These are phyloP conservation scores for Zygogramma bicolorata DNA, from an alignment of 2,888 invertebrate species.

Conservation along the genomic window DNA sequence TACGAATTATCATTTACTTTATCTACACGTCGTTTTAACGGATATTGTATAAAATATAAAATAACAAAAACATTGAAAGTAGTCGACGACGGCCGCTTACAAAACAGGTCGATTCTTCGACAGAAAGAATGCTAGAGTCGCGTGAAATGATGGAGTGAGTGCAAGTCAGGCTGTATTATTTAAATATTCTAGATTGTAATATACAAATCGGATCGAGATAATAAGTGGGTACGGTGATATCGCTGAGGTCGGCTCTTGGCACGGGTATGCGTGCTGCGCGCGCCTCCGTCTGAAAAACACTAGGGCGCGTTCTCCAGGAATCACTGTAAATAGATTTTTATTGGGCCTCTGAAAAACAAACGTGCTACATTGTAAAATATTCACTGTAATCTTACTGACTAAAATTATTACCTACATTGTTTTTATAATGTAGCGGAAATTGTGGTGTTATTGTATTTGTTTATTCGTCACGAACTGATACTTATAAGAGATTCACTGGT, in stretches of 20 bases:
- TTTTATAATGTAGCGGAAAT: constrained; percentile 55
- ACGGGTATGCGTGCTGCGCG: neutral
- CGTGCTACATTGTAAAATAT: constrained; percentile 43
- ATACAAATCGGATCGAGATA: constrained; percentile 47
- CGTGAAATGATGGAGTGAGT: constrained; percentile 55
- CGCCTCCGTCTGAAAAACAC: neutral
- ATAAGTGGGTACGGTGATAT: constrained; percentile 53
- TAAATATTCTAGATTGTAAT: constrained; percentile 57
- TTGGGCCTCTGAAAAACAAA: constrained; percentile 39
- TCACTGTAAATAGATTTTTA: constrained; percentile 6
- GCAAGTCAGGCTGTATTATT: constrained; percentile 66
- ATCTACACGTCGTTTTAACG: constrained; percentile 55
- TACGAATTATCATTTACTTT: constrained; percentile 60
- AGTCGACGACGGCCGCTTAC: constrained; percentile 48
- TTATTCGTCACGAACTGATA: constrained; percentile 56
- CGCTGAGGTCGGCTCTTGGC: constrained; percentile 23
- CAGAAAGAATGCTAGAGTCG: constrained; percentile 44
- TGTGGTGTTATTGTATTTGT: constrained; percentile 58
- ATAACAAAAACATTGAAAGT: constrained; percentile 40
- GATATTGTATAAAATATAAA: constrained; percentile 56
- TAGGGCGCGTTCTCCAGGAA: neutral
- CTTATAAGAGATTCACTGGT: constrained; percentile 42
- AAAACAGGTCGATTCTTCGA: constrained; percentile 48
- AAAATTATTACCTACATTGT: constrained; percentile 34
- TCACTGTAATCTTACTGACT: constrained; percentile 39